These are phyloP conservation scores for Morpho helenor DNA, from an alignment of 2,888 invertebrate species.

Conservation along the genomic window DNA sequence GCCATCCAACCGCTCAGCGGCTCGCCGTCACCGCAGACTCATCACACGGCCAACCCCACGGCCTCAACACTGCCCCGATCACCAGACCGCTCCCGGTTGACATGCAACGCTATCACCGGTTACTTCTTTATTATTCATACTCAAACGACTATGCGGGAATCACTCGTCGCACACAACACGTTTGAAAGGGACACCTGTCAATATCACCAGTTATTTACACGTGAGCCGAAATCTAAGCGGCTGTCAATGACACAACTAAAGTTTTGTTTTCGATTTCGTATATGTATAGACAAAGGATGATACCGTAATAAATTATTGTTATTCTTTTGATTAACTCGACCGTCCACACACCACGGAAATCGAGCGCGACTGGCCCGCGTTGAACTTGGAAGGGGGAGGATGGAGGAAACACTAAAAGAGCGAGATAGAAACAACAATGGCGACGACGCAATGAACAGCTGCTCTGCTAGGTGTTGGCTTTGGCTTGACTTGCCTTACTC, in stretches of 20 bases:
- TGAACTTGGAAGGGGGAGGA: slow-evolving; percentile 24
- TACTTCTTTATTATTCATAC: slow-evolving; percentile 78
- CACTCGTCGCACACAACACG: slow-evolving; percentile 62
- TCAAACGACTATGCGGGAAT: slow-evolving; percentile 70
- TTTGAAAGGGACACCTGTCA: slow-evolving; percentile 48
- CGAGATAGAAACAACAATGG: slow-evolving; percentile 62
- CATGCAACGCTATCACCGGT: slow-evolving; percentile 68
- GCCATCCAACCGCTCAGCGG: slow-evolving; percentile 77
- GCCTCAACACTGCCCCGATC: slow-evolving; percentile 54
- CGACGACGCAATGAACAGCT: slow-evolving; percentile 68
- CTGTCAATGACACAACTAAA: neutral
- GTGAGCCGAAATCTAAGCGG: slow-evolving; percentile 20
- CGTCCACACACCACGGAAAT: slow-evolving; percentile 62
- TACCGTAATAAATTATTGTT: slow-evolving; percentile 52
- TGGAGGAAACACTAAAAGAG: slow-evolving; percentile 39
- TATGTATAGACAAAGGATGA: slow-evolving; percentile 71
- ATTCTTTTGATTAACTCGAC: slow-evolving; percentile 29
- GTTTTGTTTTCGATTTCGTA: slow-evolving; percentile 31
- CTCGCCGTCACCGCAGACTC: slow-evolving; percentile 74
- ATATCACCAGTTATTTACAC: slow-evolving; percentile 44
- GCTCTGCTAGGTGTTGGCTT: slow-evolving; percentile 39
- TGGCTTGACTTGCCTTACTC: slow-evolving; percentile 21
- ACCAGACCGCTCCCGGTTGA: slow-evolving; percentile 61
- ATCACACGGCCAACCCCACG: slow-evolving; percentile 59
- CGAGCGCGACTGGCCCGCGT: slow-evolving; percentile 68